phyloP scores from a whole-genome alignment of 1,140 invertebrate genomes.

The Lordiphosa stackelbergi region DNA sequence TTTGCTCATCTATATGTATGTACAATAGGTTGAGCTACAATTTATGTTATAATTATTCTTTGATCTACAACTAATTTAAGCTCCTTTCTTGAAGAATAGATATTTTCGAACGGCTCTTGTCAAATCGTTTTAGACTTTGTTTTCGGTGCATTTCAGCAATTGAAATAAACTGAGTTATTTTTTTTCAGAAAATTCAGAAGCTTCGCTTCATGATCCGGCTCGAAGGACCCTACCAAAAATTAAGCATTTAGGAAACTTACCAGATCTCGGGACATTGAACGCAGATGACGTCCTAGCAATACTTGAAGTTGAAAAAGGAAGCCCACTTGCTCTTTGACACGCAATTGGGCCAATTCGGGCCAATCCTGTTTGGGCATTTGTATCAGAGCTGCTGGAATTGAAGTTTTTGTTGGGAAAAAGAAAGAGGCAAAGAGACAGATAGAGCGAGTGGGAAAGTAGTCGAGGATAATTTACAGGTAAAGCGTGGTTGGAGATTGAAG shows the following conservation, averaged over 20 bases:
- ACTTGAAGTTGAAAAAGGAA: conserved; percentile 57
- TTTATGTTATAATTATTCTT: too few relatives aligned
- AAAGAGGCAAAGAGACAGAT: conserved; percentile 31
- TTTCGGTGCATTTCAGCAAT: too few relatives aligned
- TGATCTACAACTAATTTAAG: too few relatives aligned
- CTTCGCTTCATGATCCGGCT: neutral
- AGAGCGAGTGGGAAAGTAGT: conserved; percentile 38
- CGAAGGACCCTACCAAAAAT: too few relatives aligned
- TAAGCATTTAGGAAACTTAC: conserved; percentile 18
- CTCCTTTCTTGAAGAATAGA: too few relatives aligned
- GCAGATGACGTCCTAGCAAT: conserved; percentile 40
- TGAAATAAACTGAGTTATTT: too few relatives aligned
- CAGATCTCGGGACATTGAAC: conserved; percentile 54
- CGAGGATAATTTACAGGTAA: conserved; percentile 1
- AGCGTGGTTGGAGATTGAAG: conserved; percentile 1
- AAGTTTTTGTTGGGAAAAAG: conserved; percentile 23
- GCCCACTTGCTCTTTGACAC: conserved; percentile 55
- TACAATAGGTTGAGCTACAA: too few relatives aligned
- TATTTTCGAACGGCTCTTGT: too few relatives aligned
- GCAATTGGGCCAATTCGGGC: conserved; percentile 10
- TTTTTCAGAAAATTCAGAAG: too few relatives aligned
- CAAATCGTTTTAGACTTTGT: too few relatives aligned
- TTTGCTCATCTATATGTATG: too few relatives aligned
- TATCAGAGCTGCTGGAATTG: conserved; percentile 56
- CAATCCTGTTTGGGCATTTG: conserved; percentile 8